Conservation (phyloP, 1,140 invertebrate species). For the Acyrthosiphon pisum region DNA sequence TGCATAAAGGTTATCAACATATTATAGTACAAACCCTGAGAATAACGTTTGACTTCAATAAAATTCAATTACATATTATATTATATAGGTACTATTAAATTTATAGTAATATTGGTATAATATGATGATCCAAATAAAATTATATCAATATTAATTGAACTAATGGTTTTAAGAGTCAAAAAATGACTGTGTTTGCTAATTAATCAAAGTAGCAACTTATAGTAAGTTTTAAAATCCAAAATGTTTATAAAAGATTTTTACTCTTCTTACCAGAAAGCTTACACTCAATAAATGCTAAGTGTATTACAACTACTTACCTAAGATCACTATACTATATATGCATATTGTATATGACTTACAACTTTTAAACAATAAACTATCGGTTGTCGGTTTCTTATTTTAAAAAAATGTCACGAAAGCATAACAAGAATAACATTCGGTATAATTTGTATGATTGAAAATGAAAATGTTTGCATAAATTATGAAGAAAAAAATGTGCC, state of each 20-base stretch:
- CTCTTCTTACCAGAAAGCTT: neutral
- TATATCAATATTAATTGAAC: neutral
- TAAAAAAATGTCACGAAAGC: neutral
- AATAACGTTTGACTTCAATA: neutral
- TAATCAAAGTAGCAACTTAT: no score
- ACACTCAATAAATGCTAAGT: neutral
- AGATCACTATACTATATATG: neutral
- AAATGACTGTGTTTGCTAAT: neutral
- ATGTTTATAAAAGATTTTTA: no score
- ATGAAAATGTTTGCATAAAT: constrained; percentile 4
- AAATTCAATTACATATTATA: neutral
- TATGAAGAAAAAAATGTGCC: neutral
- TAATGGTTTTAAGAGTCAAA: neutral
- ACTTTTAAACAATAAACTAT: constrained; percentile 5
- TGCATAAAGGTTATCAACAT: neutral
- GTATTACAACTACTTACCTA: neutral
- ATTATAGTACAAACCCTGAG: neutral
- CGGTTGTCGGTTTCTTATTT: neutral
- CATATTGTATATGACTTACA: neutral
- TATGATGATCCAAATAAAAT: neutral
- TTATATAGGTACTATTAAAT: neutral
- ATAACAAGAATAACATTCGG: neutral
- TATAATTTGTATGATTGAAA: neutral
- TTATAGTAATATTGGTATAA: neutral
- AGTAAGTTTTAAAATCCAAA: no score